Evolutionary conservation across 2,888 invertebrate genomes (phyloP).

Genomic region (Papilio gigon): DNA sequence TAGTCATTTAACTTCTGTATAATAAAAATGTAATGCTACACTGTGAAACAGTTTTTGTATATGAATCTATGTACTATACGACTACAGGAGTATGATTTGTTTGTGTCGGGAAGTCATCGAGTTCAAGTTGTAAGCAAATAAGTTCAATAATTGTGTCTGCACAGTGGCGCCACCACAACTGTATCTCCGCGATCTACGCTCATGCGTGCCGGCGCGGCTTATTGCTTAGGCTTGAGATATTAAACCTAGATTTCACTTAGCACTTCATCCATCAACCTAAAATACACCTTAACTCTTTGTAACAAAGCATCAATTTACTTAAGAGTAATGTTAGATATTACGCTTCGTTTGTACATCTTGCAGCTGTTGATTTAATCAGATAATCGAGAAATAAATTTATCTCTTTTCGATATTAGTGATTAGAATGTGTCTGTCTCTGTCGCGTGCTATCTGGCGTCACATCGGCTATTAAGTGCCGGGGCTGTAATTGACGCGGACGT

Average conservation of each 20-base stretch:
- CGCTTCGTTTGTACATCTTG: slow-evolving; percentile 36
- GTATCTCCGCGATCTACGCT: slow-evolving; percentile 65
- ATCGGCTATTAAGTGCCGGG: slow-evolving; percentile 47
- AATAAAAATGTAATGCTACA: too few relatives aligned
- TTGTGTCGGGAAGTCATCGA: not conserved
- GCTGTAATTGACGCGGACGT: slow-evolving; percentile 49
- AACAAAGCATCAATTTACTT: slow-evolving; percentile 41
- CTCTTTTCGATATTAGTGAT: slow-evolving; percentile 52
- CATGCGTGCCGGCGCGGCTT: slow-evolving; percentile 64
- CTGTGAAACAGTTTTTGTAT: too few relatives aligned
- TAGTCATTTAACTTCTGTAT: too few relatives aligned
- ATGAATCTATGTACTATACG: too few relatives aligned
- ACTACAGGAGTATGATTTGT: too few relatives aligned
- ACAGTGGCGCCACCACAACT: slow-evolving; percentile 55
- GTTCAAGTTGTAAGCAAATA: not conserved
- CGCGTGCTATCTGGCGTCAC: slow-evolving; percentile 44
- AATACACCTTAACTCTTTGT: slow-evolving; percentile 26
- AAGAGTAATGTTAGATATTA: slow-evolving; percentile 35
- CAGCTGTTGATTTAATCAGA: slow-evolving; percentile 52
- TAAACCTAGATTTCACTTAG: slow-evolving; percentile 56
- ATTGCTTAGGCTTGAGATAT: slow-evolving; percentile 62
- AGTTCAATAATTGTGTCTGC: slow-evolving; percentile 45
- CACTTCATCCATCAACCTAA: slow-evolving; percentile 44
- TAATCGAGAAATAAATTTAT: slow-evolving; percentile 54
- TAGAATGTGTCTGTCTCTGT: slow-evolving; percentile 48